These are phyloP conservation scores for Sylvietta virens DNA, from an alignment of 2,113 vertebrate species.

Conservation along the genomic window DNA sequence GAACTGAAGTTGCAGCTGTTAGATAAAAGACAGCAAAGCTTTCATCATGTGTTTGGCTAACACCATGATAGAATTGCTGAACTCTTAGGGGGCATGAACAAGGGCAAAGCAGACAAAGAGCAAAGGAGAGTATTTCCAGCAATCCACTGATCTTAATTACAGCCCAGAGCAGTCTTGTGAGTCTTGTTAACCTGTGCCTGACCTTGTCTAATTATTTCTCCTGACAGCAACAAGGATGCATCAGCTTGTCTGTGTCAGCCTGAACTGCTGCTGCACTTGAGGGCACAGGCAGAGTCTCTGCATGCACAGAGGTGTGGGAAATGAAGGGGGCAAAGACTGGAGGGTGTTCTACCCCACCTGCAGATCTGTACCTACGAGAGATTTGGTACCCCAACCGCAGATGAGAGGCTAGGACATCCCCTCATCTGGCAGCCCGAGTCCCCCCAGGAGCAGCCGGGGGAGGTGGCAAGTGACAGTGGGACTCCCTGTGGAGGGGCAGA, in stretches of 20 bases:
- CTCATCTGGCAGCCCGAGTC: background rate
- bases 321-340: background rate
- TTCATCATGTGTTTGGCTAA: background rate
- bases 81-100: background rate
- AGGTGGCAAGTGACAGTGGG: background rate
- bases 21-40: background rate
- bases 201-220: background rate
- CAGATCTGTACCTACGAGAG: background rate
- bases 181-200: background rate
- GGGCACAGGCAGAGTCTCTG: background rate
- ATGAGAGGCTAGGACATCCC: background rate
- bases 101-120: background rate
- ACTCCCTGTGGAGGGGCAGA: background rate
- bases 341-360: background rate
- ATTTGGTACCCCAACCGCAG: background rate
- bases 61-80: background rate
- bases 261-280: background rate
- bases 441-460: fast-evolving
- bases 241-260: background rate
- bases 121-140: background rate
- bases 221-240: background rate
- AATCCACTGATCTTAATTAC: background rate
- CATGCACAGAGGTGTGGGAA: fast-evolving
- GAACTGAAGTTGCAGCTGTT: background rate
- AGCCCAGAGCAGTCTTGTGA: background rate